A percentile compares a stretch with the other conserved stretches of the same genome.
phyloP scores from a whole-genome alignment of 2,113 vertebrate genomes.

The Cettia cetti region DNA sequence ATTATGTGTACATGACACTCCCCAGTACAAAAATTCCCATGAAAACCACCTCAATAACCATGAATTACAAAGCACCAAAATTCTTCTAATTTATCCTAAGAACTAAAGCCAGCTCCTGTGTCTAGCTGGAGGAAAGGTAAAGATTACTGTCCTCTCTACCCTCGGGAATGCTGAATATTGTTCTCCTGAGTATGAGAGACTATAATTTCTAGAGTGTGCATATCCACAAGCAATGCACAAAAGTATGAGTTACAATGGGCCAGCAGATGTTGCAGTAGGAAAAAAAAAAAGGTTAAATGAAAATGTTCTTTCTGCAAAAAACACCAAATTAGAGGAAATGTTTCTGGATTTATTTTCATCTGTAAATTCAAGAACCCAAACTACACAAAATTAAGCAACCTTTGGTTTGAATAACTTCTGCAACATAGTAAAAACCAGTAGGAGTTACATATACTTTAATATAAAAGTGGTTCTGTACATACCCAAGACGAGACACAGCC shows the following conservation, averaged over 20 bases:
- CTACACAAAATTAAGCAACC: neutral
- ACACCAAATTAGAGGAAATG: neutral
- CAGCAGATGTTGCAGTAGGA: neutral
- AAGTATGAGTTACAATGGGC: neutral
- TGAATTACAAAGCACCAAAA: neutral
- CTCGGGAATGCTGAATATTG: neutral
- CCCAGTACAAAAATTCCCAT: accelerated
- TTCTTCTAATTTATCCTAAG: neutral
- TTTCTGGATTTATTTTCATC: neutral
- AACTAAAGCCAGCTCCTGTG: neutral
- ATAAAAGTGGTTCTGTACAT: neutral
- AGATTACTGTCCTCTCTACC: neutral
- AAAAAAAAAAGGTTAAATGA: neutral
- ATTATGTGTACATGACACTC: neutral
- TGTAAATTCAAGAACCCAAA: neutral
- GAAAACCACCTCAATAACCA: neutral
- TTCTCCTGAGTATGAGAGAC: neutral
- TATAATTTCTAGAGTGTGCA: neutral
- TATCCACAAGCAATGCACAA: neutral
- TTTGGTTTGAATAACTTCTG: neutral
- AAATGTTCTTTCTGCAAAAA: neutral
- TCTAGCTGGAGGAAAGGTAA: neutral
- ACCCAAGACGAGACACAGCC: neutral
- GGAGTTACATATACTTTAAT: neutral
- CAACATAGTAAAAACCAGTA: neutral